Conservation (phyloP, 2,113 vertebrate species). For the Nipponia nippon region DNA sequence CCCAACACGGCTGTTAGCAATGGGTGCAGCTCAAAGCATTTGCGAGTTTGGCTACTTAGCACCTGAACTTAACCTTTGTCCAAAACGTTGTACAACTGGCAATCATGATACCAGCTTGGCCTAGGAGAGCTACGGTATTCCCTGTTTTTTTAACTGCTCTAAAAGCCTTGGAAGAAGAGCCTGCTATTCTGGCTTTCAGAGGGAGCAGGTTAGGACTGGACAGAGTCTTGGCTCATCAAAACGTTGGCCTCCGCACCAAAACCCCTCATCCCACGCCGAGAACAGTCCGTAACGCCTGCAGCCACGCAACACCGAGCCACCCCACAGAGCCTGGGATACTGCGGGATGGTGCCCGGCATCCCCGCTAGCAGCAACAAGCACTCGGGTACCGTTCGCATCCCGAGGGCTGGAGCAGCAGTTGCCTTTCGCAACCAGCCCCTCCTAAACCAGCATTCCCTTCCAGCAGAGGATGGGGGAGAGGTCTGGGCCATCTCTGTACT, state of each 20-base stretch:
- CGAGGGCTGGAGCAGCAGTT: background rate
- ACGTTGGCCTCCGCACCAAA: background rate
- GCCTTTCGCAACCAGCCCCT: background rate
- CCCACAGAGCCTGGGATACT: background rate
- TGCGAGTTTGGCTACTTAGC: background rate
- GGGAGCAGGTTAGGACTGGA: background rate
- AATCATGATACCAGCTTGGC: fast-evolving
- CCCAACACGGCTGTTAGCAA: fast-evolving
- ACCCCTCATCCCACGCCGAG: fast-evolving
- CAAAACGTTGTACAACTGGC: background rate
- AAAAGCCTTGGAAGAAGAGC: background rate
- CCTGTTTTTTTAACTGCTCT: background rate
- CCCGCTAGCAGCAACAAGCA: background rate
- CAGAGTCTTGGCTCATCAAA: background rate
- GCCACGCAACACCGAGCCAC: fast-evolving
- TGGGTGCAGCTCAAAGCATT: background rate
- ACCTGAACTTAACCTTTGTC: background rate
- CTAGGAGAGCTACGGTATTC: background rate
- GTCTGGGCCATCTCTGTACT: background rate
- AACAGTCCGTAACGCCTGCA: background rate
- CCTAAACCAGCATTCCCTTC: background rate
- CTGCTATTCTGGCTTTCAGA: background rate
- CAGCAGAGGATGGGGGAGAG: background rate
- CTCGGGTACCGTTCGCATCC: fast-evolving
- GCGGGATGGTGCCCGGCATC: fast-evolving